Evolutionary conservation across 2,113 vertebrate species (phyloP).

Genomic region (Montifringilla adamsi): DNA sequence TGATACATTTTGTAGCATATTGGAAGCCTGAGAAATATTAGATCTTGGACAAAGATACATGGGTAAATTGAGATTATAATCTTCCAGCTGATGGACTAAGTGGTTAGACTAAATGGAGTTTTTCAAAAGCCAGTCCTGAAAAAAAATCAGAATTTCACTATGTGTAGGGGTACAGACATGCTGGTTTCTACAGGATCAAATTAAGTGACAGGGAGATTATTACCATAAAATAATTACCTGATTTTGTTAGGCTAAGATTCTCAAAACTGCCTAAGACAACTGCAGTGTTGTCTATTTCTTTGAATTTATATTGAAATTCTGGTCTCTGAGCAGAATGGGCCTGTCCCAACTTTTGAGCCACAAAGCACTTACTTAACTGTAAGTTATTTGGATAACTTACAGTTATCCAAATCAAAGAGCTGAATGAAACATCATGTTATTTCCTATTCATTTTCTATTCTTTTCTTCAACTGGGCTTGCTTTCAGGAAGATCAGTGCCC

Average conservation of each 20-base stretch:
- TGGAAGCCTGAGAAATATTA: not conserved
- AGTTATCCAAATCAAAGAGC: not conserved
- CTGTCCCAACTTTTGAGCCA: not conserved
- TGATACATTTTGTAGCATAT: not conserved
- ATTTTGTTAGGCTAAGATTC: not conserved
- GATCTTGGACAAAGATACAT: not conserved
- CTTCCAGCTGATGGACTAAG: not conserved
- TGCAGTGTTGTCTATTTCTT: not conserved
- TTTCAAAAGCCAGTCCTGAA: not conserved
- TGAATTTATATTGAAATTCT: not conserved
- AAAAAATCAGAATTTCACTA: not conserved
- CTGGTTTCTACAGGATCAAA: not conserved
- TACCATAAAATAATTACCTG: not conserved
- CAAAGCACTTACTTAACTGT: not conserved
- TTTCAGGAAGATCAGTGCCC: not conserved
- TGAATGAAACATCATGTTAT: not conserved
- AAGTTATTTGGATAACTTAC: too few species aligned
- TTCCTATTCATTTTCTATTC: not conserved
- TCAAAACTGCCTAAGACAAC: not conserved
- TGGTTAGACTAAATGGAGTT: not conserved
- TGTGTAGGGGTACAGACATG: not conserved
- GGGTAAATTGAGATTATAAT: not conserved
- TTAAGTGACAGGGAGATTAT: not conserved
- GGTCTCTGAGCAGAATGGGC: accelerated
- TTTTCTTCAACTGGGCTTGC: not conserved